Conservation (phyloP, 2,888 invertebrate species). For the Drosophila infuscata region DNA sequence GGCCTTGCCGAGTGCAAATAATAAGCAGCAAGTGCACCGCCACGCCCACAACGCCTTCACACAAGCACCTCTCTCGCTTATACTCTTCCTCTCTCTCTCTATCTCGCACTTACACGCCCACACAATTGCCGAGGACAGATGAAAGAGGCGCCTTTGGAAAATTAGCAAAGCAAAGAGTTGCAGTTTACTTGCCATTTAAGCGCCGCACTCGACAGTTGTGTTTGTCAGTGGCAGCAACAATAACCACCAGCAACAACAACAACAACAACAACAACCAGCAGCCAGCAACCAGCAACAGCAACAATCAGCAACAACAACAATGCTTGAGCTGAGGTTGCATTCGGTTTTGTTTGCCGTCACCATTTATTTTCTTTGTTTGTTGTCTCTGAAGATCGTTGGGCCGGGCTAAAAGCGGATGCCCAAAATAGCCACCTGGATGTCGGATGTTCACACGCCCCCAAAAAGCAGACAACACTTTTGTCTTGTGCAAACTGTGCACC, state of each 20-base stretch:
- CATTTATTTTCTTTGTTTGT: slow-evolving; percentile 53
- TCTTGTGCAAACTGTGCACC: not conserved
- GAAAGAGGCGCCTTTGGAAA: slow-evolving; percentile 50
- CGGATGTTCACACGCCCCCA: not conserved
- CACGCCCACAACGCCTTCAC: slow-evolving; percentile 27
- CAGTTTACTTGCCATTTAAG: slow-evolving; percentile 81
- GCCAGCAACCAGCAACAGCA: slow-evolving; percentile 9
- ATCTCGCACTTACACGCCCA: slow-evolving; percentile 55
- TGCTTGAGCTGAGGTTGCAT: slow-evolving; percentile 46
- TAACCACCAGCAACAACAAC: slow-evolving; percentile 24
- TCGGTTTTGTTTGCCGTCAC: slow-evolving; percentile 44
- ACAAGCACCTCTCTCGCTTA: slow-evolving; percentile 43
- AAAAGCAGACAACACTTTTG: slow-evolving; percentile 16
- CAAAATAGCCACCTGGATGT: slow-evolving; percentile 35
- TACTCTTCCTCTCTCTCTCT: not conserved
- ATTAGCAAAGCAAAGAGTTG: slow-evolving; percentile 81
- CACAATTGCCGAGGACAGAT: slow-evolving; percentile 61
- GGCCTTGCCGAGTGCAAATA: slow-evolving; percentile 81
- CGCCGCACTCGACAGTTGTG: slow-evolving; percentile 78
- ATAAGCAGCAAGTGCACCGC: slow-evolving; percentile 78
- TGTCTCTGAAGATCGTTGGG: slow-evolving; percentile 48
- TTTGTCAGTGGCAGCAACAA: slow-evolving; percentile 68
- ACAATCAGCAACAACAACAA: slow-evolving; percentile 39
- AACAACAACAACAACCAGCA: slow-evolving; percentile 4
- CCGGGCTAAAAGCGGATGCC: slow-evolving; percentile 17